Base-by-base conservation (phyloP, 2,888 invertebrate species). In the Syrphus vitripennis region DNA sequence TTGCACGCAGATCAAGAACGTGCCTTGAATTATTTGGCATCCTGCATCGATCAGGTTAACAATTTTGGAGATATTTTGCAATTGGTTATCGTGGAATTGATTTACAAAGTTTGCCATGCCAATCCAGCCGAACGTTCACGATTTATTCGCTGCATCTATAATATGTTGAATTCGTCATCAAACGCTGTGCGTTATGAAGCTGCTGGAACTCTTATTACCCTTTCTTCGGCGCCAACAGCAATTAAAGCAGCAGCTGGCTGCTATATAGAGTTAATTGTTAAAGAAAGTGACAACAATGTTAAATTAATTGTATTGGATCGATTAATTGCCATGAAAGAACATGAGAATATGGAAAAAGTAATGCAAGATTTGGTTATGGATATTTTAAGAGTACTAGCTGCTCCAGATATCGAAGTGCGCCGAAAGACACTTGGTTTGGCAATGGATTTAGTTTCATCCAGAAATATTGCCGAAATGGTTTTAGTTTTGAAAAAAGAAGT, bases 281-380 rank as follows among this genome's bases (percentile, higher is more conserved):
- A 99, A 93, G 99, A 99, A 92, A 98, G 98, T 93, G 99, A 99
- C 93, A 99, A 99, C 93, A 99, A 99, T 93, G 99, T 99, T 16
- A 99, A 99, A 93, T 94, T 99, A 78, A 99, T 99, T 89, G 99
- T 99, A 9, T 93, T 99, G 89, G 99, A 98, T 90, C 95, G 99
- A 21, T 94, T 99, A 87, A 96, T 97, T 88, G 97, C 97, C 2
- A 94, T 99, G 91, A 96, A 96, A 87, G 97, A 96, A 86, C 95
- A 95, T 89, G 96, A 97, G 21, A 94, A 95, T 67, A 97, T 97
- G 92, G 98, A 98, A 90, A 95, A 97, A 88, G 97, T 98, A 19
- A 94, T 97, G 81, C 95, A 95, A 90, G 98, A 98, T 90, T 93
- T 98, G 76, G 97, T 99, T 57, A 99, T 99, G 99, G 99, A 99